Evolutionary conservation across 2,888 invertebrate genomes (phyloP).

Genomic region (Meandrusa payeni): DNA sequence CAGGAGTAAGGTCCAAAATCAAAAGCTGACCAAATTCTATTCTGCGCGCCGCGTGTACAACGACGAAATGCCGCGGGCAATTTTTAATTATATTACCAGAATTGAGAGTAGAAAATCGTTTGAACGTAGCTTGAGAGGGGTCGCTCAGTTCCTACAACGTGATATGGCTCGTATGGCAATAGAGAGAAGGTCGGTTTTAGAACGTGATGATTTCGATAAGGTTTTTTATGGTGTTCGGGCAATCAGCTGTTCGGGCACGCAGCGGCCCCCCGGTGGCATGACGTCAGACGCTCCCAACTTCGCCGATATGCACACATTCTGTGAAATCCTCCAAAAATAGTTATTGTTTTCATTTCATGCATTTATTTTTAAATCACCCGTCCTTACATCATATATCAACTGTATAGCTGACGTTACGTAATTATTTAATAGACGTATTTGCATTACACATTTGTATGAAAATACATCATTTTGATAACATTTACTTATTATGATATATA

Average conservation of each 20-base stretch:
- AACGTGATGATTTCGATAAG: slow-evolving; percentile 39
- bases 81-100: slow-evolving; percentile 41
- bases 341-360: too few species aligned
- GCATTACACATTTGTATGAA: too few species aligned
- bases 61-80: slow-evolving; percentile 42
- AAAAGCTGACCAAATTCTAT: slow-evolving; percentile 38
- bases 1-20: slow-evolving; percentile 37
- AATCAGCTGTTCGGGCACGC: slow-evolving; percentile 79
- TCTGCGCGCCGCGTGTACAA: slow-evolving; percentile 53
- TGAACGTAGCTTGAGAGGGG: slow-evolving; percentile 46
- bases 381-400: too few species aligned
- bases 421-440: too few species aligned
- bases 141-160: slow-evolving; percentile 31
- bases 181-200: slow-evolving; percentile 32
- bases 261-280: slow-evolving; percentile 59
- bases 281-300: slow-evolving; percentile 54
- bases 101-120: slow-evolving; percentile 44
- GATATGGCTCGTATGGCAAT: slow-evolving; percentile 26
- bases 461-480: too few species aligned
- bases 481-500: too few species aligned
- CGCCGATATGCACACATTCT: slow-evolving; percentile 47
- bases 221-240: slow-evolving; percentile 73
- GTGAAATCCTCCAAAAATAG: slow-evolving; percentile 58
- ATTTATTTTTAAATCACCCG: too few species aligned
- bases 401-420: too few species aligned